Percentiles rank a stretch among this genome's conserved stretches.
phyloP scores from a whole-genome alignment of 35 echinoderm and acorn worm genomes.

The Stichopus chloronotus region DNA sequence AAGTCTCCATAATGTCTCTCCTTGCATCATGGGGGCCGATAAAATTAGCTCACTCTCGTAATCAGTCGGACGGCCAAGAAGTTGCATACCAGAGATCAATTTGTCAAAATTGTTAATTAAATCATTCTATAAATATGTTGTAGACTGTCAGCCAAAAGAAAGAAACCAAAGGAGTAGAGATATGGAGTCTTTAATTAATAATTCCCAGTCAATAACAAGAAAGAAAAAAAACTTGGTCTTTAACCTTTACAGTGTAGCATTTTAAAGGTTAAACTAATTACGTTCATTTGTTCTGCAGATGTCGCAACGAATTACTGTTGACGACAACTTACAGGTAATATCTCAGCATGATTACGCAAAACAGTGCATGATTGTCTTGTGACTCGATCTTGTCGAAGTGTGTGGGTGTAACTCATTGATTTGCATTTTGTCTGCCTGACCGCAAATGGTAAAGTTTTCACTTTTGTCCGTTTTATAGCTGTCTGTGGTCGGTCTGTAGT shows the following conservation, averaged over 20 bases:
- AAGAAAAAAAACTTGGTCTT: neutral
- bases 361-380: no score
- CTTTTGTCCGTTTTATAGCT: no score
- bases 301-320: neutral
- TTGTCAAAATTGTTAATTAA: conserved; percentile 14
- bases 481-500: no score
- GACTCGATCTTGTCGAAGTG: no score
- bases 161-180: neutral
- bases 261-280: conserved; percentile 16
- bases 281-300: conserved; percentile 17
- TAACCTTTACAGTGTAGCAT: neutral
- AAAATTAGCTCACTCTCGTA: conserved; percentile 12
- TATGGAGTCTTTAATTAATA: conserved; percentile 13
- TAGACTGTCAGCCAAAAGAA: neutral
- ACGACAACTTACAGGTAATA: no score
- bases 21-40: neutral
- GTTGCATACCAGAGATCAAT: neutral
- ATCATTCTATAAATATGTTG: conserved; percentile 12
- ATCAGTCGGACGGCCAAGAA: neutral
- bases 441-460: no score
- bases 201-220: neutral
- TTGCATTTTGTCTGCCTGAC: no score
- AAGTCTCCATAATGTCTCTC: neutral
- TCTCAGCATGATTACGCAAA: no score
- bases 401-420: no score